Percentiles rank a stretch among this genome's conserved stretches.
These are phyloP conservation scores for Oryzaephilus surinamensis DNA, from an alignment of 1,140 invertebrate genomes.

Conservation along the genomic window DNA sequence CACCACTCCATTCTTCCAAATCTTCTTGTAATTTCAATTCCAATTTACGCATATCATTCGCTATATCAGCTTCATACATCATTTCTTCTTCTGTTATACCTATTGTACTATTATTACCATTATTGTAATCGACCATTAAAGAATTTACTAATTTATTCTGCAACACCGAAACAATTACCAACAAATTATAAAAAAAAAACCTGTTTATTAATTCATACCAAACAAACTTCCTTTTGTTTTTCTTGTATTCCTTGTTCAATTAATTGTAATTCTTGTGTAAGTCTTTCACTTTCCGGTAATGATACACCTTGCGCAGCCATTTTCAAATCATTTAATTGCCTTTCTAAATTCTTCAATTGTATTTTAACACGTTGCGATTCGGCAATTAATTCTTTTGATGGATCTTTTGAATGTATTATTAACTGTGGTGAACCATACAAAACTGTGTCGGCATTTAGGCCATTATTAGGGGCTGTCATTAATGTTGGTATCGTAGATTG, in stretches of 20 bases:
- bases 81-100: slow-evolving; percentile 41
- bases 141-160: slow-evolving; percentile 33
- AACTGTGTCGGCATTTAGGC: slow-evolving; percentile 3
- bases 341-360: slow-evolving; percentile 52
- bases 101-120: slow-evolving; percentile 12
- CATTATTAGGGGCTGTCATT: background rate
- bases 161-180: slow-evolving; percentile 7
- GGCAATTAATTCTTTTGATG: slow-evolving; percentile 38
- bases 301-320: slow-evolving; percentile 38
- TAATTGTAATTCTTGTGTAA: slow-evolving; percentile 52
- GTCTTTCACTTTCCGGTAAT: slow-evolving; percentile 44
- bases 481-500: slow-evolving; percentile 2
- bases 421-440: slow-evolving; percentile 34
- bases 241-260: slow-evolving; percentile 57
- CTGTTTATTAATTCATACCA: slow-evolving; percentile 30
- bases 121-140: slow-evolving; percentile 15
- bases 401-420: slow-evolving; percentile 30
- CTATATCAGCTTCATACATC: slow-evolving; percentile 54
- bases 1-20: slow-evolving; percentile 54
- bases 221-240: slow-evolving; percentile 51
- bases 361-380: slow-evolving; percentile 53
- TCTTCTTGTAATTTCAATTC: slow-evolving; percentile 55
- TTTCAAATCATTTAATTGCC: slow-evolving; percentile 55
- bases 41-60: slow-evolving; percentile 55
- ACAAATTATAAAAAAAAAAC: slow-evolving; percentile 4